Base-by-base conservation (phyloP, 2,797 vertebrate genomes). In the Tauraco hartlaubi region DNA sequence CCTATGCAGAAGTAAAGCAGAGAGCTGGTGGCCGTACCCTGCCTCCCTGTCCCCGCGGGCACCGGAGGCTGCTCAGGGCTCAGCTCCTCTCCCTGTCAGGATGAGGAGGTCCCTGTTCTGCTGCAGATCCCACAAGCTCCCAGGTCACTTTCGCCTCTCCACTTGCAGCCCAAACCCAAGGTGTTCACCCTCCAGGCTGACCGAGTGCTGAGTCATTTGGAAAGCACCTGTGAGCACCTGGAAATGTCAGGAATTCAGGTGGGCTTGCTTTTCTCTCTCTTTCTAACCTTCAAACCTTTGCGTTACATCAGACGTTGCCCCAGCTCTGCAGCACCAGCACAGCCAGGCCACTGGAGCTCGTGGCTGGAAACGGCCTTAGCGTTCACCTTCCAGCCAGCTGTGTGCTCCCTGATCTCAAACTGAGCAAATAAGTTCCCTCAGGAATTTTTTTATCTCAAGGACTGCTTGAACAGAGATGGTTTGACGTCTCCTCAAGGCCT, bases 281-380 rank as follows among this genome's bases (percentile, higher is more conserved):
- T 35, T 72, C 18, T 33, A 6, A 7, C 33, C 44, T 43, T 71
- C 44, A 72, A 51, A 31, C 18, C 35, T 11, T 9, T 2, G 3
- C 21, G 22, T 33, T 69, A 71, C 49, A n/a, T 4, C 0, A 2
- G 26, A 2, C 7, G 1, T 25, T 4, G 2, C 17, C 46, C 5
- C 63, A 82, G 37, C 41, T 25, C 51, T 31, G n/a, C 49, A 72
- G 63, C 71, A 48, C 46, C 69, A 71, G 81, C 56, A 90, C 46
- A n/a, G 46, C 46, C 0, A 1, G 33, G 15, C 44, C 59, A n/a
- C 12, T 1, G 0, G 6, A 0, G 0, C 61, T 44, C 1, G 0
- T 0, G 2, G 28, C 39, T 93, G 83, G 76, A 51, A 66, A 29
- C 0, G 1, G 2, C 31, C 62, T 52, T 0, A 0, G 43, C 15